A percentile compares a stretch with the other conserved stretches of the same genome.
phyloP scores from a whole-genome alignment of 2,888 invertebrate genomes.

The Torymus tubicola region DNA sequence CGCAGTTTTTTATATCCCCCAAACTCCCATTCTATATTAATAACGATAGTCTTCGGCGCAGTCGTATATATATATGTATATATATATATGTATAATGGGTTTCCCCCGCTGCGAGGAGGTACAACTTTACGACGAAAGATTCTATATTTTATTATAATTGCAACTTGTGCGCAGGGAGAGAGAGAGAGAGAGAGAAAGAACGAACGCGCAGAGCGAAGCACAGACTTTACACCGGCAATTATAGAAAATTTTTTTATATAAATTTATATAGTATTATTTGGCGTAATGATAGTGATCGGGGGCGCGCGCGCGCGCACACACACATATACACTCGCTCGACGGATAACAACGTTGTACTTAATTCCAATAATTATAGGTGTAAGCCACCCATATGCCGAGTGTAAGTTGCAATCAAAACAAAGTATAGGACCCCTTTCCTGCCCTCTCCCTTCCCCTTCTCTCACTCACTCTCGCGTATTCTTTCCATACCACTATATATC shows the following conservation, averaged over 20 bases:
- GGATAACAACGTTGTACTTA: constrained; percentile 56
- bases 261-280: constrained; percentile 54
- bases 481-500: no score
- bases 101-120: constrained; percentile 43
- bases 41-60: constrained; percentile 39
- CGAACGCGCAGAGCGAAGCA: no score
- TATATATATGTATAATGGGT: constrained; percentile 29
- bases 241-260: constrained; percentile 39
- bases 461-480: background rate
- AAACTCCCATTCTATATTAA: constrained; percentile 37
- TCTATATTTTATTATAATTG: constrained; percentile 58
- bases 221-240: constrained; percentile 50
- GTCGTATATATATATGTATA: no score
- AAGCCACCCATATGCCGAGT: constrained; percentile 52
- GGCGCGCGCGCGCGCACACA: no score
- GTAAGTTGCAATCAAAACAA: constrained; percentile 57
- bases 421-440: constrained; percentile 42
- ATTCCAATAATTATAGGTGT: constrained; percentile 55
- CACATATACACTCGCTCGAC: background rate
- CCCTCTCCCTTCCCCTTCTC: constrained; percentile 3
- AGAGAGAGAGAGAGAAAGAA: no score
- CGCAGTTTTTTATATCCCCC: constrained; percentile 23
- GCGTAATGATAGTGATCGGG: constrained; percentile 52
- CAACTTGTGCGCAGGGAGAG: constrained; percentile 31
- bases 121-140: constrained; percentile 52